Conservation (phyloP, 2,797 vertebrate genomes). For the Melanotaenia parkinsoni region DNA sequence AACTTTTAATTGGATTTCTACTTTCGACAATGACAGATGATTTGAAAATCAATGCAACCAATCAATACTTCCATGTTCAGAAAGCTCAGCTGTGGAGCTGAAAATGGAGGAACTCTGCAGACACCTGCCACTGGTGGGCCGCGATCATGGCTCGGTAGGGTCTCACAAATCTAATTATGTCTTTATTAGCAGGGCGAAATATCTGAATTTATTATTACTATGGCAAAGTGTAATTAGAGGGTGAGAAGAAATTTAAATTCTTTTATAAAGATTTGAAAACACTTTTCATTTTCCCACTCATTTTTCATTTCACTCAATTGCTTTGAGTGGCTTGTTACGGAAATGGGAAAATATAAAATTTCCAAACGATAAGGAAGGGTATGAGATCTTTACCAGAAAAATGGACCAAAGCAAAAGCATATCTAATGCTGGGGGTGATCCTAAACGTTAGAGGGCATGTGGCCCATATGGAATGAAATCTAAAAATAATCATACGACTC, state of each 20-base stretch:
- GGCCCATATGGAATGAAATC: constrained; percentile 64
- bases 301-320: neutral
- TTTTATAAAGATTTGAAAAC: neutral
- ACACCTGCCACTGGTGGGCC: constrained; percentile 56
- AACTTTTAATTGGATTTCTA: constrained; percentile 85
- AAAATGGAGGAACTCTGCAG: constrained; percentile 30
- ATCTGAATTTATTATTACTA: neutral
- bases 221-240: neutral
- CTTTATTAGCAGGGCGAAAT: neutral
- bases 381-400: neutral
- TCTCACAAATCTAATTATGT: constrained; percentile 29
- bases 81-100: constrained; percentile 61
- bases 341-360: neutral
- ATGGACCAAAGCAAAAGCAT: neutral
- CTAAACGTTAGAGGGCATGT: constrained; percentile 16
- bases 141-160: neutral
- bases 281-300: neutral
- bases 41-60: constrained; percentile 83
- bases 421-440: neutral
- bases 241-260: neutral
- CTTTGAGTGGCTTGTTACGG: neutral
- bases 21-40: constrained; percentile 73
- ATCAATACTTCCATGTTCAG: constrained; percentile 73
- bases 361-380: neutral
- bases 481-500: constrained; percentile 37